Evolutionary conservation across 2,113 vertebrate species (phyloP).

Genomic region (Callospermophilus lateralis): DNA sequence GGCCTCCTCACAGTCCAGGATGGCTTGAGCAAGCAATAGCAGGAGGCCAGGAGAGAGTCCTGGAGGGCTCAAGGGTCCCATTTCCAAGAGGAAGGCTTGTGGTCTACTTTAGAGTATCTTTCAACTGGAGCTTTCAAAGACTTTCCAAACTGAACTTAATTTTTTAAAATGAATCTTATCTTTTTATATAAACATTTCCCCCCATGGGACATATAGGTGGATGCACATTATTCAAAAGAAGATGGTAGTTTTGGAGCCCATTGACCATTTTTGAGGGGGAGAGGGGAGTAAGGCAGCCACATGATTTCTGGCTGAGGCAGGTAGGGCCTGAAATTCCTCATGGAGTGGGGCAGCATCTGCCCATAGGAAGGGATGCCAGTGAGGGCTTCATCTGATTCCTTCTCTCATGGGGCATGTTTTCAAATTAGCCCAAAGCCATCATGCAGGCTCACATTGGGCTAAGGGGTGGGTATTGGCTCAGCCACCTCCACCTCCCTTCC

Average conservation of each 20-base stretch:
- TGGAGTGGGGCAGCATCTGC: neutral
- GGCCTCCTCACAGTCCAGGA: neutral
- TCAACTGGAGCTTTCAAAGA: neutral
- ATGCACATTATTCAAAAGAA: neutral
- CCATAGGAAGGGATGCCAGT: neutral
- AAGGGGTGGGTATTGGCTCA: neutral
- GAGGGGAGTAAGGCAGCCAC: neutral
- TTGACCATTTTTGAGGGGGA: neutral
- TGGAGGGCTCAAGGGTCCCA: rapidly evolving
- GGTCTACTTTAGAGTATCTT: neutral
- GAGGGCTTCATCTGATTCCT: neutral
- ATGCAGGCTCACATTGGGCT: neutral
- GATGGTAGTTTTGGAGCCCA: neutral
- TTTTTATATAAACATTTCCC: neutral
- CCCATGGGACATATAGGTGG: neutral
- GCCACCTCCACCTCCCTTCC: neutral
- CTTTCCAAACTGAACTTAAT: neutral
- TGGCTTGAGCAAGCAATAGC: neutral
- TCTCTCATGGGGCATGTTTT: neutral
- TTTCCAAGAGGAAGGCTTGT: neutral
- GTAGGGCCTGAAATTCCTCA: neutral
- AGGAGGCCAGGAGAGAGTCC: rapidly evolving
- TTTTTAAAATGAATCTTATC: neutral
- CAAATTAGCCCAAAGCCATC: neutral
- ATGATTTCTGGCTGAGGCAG: neutral